Percentiles rank a stretch among this genome's conserved stretches.
Evolutionary conservation across 2,888 invertebrate genomes (phyloP).

Genomic region (Eupsilia transversa): DNA sequence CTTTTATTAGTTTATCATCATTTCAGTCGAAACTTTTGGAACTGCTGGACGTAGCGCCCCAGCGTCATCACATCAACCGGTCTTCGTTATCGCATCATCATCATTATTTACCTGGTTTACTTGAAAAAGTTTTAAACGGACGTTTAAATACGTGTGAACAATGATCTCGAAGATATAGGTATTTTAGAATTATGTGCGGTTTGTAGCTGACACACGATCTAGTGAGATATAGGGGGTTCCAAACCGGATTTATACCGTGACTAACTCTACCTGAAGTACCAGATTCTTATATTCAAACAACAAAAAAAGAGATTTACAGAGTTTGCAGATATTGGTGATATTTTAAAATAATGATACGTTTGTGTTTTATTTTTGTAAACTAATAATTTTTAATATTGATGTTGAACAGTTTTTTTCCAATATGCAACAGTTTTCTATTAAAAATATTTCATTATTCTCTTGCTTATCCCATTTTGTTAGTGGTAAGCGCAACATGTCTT

Average conservation of each 20-base stretch:
- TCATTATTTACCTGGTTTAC: neutral
- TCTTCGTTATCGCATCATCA: neutral
- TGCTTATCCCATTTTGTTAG: no score
- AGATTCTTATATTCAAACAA: neutral
- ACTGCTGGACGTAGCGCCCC: neutral
- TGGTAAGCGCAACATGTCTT: no score
- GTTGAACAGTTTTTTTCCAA: neutral
- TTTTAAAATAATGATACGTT: neutral
- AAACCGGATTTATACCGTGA: neutral
- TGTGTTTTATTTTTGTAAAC: neutral
- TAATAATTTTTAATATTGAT: neutral
- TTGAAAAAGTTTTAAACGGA: neutral
- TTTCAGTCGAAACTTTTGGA: neutral
- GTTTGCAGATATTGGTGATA: neutral
- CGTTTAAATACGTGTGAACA: neutral
- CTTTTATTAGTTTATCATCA: neutral
- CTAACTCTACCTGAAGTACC: neutral
- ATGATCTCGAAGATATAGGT: neutral
- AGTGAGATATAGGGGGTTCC: neutral
- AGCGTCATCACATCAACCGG: neutral
- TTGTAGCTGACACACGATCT: conserved; percentile 3
- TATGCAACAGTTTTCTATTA: neutral
- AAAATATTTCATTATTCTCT: neutral
- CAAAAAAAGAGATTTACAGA: neutral
- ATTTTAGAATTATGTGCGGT: conserved; percentile 1